Evolutionary conservation across 2,888 invertebrate species (phyloP).

Genomic region (Lycophotia porphyrea): DNA sequence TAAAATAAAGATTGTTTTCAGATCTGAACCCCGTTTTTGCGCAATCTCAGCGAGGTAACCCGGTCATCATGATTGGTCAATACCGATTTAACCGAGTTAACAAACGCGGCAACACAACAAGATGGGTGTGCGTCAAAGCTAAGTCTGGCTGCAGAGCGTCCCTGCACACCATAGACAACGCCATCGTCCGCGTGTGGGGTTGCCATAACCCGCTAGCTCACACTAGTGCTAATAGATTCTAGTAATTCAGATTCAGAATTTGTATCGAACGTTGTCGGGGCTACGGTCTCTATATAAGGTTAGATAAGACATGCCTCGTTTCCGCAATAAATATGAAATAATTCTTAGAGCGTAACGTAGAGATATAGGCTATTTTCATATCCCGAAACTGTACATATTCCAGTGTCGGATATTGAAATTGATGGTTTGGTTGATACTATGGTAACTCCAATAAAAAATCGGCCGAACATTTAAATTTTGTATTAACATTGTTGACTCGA

Average conservation of each 20-base stretch:
- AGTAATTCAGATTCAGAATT: neutral
- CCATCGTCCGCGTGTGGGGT: neutral
- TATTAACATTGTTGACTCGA: no score
- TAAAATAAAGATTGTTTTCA: neutral
- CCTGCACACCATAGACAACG: neutral
- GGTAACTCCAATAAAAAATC: no score
- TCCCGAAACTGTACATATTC: no score
- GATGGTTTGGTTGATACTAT: no score
- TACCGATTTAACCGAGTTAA: slow-evolving; percentile 2
- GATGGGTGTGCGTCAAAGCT: neutral
- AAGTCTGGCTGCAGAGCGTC: neutral
- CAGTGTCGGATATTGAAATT: no score
- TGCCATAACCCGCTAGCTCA: neutral
- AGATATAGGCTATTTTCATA: no score
- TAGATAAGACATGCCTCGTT: no score
- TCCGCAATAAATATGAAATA: no score
- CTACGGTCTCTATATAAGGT: no score
- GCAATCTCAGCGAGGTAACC: slow-evolving; percentile 3
- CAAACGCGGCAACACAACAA: neutral
- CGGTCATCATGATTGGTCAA: neutral
- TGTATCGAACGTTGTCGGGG: neutral
- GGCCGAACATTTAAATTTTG: no score
- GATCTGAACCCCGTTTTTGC: neutral
- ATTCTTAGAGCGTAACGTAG: no score
- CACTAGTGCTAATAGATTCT: neutral